Percentiles rank a stretch among this genome's conserved stretches.
These are phyloP conservation scores for Onychorhynchus coronatus DNA, from an alignment of 2,113 vertebrate genomes.

Conservation along the genomic window DNA sequence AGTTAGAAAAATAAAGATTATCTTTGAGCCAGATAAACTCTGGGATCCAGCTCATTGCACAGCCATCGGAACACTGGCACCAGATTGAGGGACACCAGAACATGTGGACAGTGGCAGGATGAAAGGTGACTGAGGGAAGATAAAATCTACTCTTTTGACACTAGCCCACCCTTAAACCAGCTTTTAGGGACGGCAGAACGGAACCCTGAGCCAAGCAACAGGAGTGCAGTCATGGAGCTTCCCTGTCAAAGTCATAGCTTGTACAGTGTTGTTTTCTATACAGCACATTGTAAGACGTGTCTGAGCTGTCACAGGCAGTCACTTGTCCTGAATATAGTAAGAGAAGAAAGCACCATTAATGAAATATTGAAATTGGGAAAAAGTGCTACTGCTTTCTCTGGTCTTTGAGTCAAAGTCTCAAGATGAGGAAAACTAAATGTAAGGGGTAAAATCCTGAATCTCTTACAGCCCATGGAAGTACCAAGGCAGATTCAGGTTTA, in stretches of 20 bases:
- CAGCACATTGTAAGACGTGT: not conserved
- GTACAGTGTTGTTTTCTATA: not conserved
- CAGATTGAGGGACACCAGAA: not conserved
- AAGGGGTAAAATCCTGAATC: not conserved
- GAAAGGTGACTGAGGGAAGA: not conserved
- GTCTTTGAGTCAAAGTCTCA: not conserved
- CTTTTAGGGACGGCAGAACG: not conserved
- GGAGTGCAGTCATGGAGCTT: not conserved
- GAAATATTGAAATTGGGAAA: not conserved
- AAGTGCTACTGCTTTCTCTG: not conserved
- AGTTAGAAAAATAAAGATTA: not conserved
- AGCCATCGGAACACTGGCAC: rapidly evolving
- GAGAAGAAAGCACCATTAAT: not conserved
- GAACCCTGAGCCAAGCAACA: not conserved
- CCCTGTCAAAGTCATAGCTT: not conserved
- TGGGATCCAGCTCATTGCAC: not conserved
- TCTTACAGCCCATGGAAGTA: not conserved
- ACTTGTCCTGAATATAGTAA: not conserved
- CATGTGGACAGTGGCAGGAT: not conserved
- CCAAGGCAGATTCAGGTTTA: not conserved
- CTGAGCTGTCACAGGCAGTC: not conserved
- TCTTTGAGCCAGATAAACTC: not conserved
- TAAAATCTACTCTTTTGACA: not conserved
- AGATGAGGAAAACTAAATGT: not conserved
- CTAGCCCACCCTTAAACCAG: not conserved